Base-by-base conservation (phyloP, 2,888 invertebrate genomes). In the Andrena camellia region DNA sequence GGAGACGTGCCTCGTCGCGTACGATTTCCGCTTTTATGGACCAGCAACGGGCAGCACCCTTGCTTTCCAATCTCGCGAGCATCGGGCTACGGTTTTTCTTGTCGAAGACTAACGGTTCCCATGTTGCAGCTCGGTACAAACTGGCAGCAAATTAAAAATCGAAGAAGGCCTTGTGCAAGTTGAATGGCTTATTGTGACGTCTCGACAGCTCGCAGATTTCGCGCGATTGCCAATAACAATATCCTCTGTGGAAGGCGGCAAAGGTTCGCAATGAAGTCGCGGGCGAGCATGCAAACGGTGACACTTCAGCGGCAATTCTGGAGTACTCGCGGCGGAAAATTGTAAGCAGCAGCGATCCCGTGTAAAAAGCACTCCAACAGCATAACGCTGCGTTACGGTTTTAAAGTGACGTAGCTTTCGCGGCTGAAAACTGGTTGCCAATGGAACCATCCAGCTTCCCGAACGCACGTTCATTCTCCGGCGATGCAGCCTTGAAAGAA, bases 71-170 rank as follows among this genome's bases (percentile, higher is more conserved):
- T 17, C 35, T 48, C 26, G 13, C n/a, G 8, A 60, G 5, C 29
- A 13, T 8, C n/a, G 26, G 5, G 70, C 48, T 20, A 66, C 50
- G 31, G 48, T 60, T 78, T 71, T 77, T 57, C 62, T 67, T 72
- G 62, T 35, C 29, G 20, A 2, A 50, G 17, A 3, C 13, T 8
- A 13, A 20, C 5, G 33, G 48, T 35, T 35, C 23, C 3, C 59
- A 20, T 7, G n/a, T 20, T 62, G 31, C 10, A 3, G 23, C 26
- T n/a, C 60, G 20, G 42, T 50, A 8, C 31, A 26, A n/a, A 29
- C 10, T 17, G 50, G 20, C 17, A 31, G 23, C 33, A 69, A 76
- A 76, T 59, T 33, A 59, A 75, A 67, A 54, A 52, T 42, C 13
- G 54, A 29, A 17, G 10, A 35, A 20, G 48, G 35, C 20, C 1